Conservation (phyloP, 2,888 invertebrate genomes). For the Xestoiulus laeticollis region DNA sequence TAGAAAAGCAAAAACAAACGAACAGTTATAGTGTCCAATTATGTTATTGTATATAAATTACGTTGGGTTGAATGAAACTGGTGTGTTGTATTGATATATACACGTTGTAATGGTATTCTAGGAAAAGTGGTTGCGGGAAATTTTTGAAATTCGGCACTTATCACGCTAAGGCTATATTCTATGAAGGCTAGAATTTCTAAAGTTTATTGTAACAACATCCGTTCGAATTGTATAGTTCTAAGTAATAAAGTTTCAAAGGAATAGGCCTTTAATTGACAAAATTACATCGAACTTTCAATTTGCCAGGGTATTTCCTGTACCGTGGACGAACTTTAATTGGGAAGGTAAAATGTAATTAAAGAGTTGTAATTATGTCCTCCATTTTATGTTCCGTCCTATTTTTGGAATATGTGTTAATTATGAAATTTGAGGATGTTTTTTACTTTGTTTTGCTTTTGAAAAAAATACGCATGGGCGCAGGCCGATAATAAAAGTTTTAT, state of each 20-base stretch:
- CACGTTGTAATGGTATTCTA: background rate
- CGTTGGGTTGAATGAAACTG: background rate
- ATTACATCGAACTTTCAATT: background rate
- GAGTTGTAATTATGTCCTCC: background rate
- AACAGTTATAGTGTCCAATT: constrained; percentile 24
- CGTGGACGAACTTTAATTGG: background rate
- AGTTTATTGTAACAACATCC: background rate
- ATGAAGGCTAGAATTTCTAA: background rate
- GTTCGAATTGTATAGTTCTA: background rate
- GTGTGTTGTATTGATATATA: background rate
- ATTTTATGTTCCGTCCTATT: background rate
- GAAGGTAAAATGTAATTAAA: background rate
- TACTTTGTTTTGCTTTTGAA: background rate
- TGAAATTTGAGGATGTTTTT: background rate
- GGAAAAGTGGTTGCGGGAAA: background rate
- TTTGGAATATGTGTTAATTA: background rate
- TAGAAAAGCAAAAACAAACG: background rate
- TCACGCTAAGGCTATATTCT: background rate
- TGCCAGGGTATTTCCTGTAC: background rate
- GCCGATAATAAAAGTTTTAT: background rate
- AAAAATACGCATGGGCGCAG: background rate
- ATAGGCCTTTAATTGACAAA: constrained; percentile 20
- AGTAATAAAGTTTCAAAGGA: background rate
- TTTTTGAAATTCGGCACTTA: background rate
- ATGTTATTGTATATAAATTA: background rate